phyloP scores from a whole-genome alignment of 2,797 vertebrate species.

The Typhlichthys subterraneus region DNA sequence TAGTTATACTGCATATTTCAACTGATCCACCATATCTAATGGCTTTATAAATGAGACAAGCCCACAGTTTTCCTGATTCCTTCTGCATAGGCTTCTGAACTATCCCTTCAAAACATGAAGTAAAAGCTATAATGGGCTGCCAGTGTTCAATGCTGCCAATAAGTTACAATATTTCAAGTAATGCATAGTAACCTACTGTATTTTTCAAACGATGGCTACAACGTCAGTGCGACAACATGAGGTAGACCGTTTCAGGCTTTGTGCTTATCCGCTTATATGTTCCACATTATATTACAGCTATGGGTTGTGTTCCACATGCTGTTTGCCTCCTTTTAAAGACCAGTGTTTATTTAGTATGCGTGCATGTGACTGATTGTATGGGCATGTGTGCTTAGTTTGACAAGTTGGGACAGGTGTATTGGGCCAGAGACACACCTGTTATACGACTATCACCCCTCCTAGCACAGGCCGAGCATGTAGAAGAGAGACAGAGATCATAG shows the following conservation, averaged over 20 bases:
- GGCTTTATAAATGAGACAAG: conserved; percentile 26
- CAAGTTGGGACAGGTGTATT: neutral
- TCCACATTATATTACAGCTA: too few relatives aligned
- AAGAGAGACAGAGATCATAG: too few relatives aligned
- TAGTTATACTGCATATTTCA: conserved; percentile 55
- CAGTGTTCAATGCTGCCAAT: too few relatives aligned
- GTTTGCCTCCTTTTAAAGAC: too few relatives aligned
- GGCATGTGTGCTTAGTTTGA: neutral
- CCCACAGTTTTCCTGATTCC: conserved; percentile 22
- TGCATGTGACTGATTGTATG: neutral
- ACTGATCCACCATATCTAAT: conserved; percentile 41
- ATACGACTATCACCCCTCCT: neutral
- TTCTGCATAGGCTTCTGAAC: conserved; percentile 11
- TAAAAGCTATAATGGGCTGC: conserved; percentile 1
- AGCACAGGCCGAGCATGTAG: too few relatives aligned
- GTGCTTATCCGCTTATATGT: too few relatives aligned
- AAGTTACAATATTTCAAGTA: too few relatives aligned
- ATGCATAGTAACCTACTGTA: too few relatives aligned
- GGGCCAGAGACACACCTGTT: neutral
- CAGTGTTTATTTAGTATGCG: neutral
- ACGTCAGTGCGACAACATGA: too few relatives aligned
- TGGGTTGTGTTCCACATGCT: too few relatives aligned
- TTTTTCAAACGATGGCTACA: too few relatives aligned
- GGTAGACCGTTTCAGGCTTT: too few relatives aligned
- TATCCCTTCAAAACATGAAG: conserved; percentile 20